Conservation (phyloP, 2,797 vertebrate species). For the Myotis myotis region DNA sequence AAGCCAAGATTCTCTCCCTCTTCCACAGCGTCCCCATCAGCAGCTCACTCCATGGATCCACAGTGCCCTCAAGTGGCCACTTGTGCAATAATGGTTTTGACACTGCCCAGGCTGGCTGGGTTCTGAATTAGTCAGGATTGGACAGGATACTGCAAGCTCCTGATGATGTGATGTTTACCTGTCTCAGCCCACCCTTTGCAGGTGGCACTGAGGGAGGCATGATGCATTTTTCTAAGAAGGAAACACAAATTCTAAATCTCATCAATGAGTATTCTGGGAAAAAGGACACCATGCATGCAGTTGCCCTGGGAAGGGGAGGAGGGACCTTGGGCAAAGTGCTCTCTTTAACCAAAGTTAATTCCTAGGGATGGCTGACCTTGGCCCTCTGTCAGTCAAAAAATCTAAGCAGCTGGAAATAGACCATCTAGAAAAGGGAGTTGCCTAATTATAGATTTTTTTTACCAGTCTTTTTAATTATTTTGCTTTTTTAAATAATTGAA, state of each 20-base stretch:
- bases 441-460: no score
- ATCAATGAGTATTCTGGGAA: not conserved
- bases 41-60: fast-evolving
- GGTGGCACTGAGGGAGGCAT: not conserved
- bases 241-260: not conserved
- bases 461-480: not conserved
- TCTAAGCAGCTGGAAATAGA: not conserved
- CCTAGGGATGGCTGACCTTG: not conserved
- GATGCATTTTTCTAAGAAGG: not conserved
- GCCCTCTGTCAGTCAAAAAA: not conserved
- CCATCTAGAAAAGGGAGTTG: not conserved
- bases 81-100: fast-evolving
- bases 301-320: not conserved
- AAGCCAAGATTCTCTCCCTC: not conserved
- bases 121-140: not conserved
- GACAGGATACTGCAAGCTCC: not conserved
- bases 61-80: not conserved
- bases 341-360: not conserved
- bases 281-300: not conserved
- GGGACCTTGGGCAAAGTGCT: not conserved
- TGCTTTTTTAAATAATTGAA: not conserved
- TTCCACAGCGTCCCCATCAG: fast-evolving
- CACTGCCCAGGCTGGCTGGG: not conserved
- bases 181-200: not conserved
- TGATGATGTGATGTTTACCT: not conserved